These are phyloP conservation scores for Aix galericulata DNA, from an alignment of 2,113 vertebrate species.

Conservation along the genomic window DNA sequence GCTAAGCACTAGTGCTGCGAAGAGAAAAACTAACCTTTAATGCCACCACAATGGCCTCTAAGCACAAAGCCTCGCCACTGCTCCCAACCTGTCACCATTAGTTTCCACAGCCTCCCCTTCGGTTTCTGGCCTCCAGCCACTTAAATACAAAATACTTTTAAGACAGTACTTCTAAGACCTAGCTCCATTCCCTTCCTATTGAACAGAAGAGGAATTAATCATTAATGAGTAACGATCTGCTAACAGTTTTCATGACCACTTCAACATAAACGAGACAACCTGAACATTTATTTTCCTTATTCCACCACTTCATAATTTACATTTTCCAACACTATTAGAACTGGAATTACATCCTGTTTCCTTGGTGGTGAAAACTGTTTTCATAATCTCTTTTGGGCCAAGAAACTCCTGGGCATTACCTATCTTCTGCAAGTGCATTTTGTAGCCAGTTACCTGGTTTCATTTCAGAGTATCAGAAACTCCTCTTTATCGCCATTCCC, in stretches of 20 bases:
- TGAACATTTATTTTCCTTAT: background rate
- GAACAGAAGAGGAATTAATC: background rate
- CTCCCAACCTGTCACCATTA: background rate
- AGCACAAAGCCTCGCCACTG: background rate
- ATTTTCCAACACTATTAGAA: background rate
- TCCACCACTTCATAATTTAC: background rate
- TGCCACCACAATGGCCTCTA: background rate
- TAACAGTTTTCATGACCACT: background rate
- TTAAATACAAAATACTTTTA: background rate
- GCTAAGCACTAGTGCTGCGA: background rate
- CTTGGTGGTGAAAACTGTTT: background rate
- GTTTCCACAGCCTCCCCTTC: background rate
- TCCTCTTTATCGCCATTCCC: fast-evolving
- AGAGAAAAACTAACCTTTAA: background rate
- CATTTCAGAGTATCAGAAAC: background rate
- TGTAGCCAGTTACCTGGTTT: background rate
- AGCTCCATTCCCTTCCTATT: background rate
- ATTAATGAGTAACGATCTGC: background rate
- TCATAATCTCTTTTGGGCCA: background rate
- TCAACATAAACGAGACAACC: background rate
- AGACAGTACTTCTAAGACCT: background rate
- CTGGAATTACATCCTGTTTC: background rate
- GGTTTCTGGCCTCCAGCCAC: background rate
- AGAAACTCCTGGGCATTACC: background rate
- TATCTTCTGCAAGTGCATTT: background rate